phyloP scores from a whole-genome alignment of 1,140 invertebrate species.

The Trypoxylus dichotomus region DNA sequence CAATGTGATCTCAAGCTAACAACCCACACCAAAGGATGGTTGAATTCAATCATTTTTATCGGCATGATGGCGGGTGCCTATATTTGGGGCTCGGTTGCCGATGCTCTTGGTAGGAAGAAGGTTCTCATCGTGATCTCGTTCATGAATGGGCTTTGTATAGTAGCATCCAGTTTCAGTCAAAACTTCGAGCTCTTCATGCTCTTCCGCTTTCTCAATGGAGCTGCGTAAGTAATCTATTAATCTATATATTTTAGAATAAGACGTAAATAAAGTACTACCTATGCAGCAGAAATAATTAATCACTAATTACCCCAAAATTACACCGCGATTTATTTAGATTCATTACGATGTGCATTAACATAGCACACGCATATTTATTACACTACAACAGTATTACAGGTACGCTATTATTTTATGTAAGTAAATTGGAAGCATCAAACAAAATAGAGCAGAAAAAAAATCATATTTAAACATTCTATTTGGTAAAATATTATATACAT shows the following conservation, averaged over 20 bases:
- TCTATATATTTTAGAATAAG: background rate
- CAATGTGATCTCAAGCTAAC: constrained; percentile 88
- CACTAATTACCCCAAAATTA: no score
- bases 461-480: no score
- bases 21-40: constrained; percentile 84
- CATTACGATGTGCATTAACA: no score
- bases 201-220: constrained; percentile 86
- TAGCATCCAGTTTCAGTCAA: constrained; percentile 85
- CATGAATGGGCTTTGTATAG: constrained; percentile 86
- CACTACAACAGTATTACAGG: no score
- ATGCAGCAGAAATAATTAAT: no score
- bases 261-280: no score
- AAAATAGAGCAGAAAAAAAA: no score
- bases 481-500: no score
- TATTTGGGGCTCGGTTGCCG: constrained; percentile 87
- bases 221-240: constrained; percentile 73
- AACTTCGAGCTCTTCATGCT: constrained; percentile 84
- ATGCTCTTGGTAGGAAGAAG: constrained; percentile 80
- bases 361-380: no score
- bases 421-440: no score
- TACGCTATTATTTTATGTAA: no score
- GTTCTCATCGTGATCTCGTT: constrained; percentile 86
- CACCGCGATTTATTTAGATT: no score
- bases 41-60: constrained; percentile 82
- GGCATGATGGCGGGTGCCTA: constrained; percentile 94